A percentile compares a stretch with the other conserved stretches of the same genome.
Evolutionary conservation across 1,140 invertebrate genomes (phyloP).

Genomic region (Aleiodes sp.): DNA sequence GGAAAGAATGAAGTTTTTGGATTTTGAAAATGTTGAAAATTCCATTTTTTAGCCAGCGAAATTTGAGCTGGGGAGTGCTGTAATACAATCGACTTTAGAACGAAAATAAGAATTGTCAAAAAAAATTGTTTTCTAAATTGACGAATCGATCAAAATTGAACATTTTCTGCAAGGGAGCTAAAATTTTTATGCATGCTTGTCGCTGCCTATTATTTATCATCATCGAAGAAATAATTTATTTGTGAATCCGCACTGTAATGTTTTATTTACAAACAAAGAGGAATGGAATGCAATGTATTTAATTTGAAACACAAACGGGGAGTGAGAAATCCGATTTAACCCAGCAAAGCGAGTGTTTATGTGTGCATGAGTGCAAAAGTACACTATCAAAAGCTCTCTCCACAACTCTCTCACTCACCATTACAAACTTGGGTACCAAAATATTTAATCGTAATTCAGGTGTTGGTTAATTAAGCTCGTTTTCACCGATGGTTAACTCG

Average conservation of each 20-base stretch:
- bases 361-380: not conserved
- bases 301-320: conserved; percentile 50
- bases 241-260: conserved; percentile 25
- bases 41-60: too few relatives aligned
- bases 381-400: not conserved
- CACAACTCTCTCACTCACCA: not conserved
- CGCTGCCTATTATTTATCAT: not conserved
- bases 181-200: too few relatives aligned
- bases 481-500: conserved; percentile 38
- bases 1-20: too few relatives aligned
- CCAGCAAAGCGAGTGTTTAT: conserved; percentile 29
- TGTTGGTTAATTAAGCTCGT: conserved; percentile 52
- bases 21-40: too few relatives aligned
- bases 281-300: conserved; percentile 51
- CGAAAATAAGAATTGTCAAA: too few relatives aligned
- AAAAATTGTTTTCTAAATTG: too few relatives aligned
- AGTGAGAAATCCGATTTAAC: conserved; percentile 42
- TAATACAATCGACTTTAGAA: too few relatives aligned
- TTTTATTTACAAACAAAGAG: conserved; percentile 44
- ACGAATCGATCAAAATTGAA: too few relatives aligned
- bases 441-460: conserved; percentile 55
- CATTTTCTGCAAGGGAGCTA: too few relatives aligned
- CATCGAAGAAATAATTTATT: not conserved
- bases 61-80: too few relatives aligned
- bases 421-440: conserved; percentile 31